phyloP scores from a whole-genome alignment of 2,113 vertebrate genomes.

The Hyla sarda region DNA sequence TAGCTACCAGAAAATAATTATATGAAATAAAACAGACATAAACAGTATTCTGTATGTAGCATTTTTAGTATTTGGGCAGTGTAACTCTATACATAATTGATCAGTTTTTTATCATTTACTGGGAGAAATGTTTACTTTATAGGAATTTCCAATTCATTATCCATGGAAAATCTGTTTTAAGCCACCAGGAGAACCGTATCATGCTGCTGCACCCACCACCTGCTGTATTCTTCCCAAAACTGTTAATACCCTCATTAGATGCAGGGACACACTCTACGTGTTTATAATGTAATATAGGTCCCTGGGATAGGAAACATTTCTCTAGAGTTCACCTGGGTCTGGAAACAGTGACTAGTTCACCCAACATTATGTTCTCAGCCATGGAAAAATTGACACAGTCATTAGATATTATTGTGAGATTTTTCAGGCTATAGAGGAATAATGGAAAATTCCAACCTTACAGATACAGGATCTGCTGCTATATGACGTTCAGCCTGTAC shows the following conservation, averaged over 20 bases:
- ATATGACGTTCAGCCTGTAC: background rate
- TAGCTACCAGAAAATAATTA: no score
- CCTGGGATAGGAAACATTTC: slow-evolving; percentile 30
- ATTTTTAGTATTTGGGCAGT: no score
- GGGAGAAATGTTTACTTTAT: background rate
- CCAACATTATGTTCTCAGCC: background rate
- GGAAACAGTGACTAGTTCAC: slow-evolving; percentile 1
- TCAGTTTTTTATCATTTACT: no score
- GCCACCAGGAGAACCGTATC: background rate
- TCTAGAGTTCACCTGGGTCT: background rate
- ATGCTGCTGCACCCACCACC: background rate
- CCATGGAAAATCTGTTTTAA: background rate
- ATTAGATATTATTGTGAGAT: background rate
- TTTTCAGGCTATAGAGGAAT: background rate
- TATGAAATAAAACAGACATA: no score
- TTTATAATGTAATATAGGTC: slow-evolving; percentile 13
- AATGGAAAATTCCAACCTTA: background rate
- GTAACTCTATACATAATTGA: no score
- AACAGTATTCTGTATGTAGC: no score
- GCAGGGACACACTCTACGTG: slow-evolving; percentile 13
- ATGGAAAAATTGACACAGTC: background rate
- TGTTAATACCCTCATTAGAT: slow-evolving; percentile 39
- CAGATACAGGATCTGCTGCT: background rate
- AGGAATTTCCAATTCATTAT: background rate
- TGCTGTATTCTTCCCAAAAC: background rate